Evolutionary conservation across 1,140 invertebrate genomes (phyloP).

Genomic region (Drosophila kohkoa): DNA sequence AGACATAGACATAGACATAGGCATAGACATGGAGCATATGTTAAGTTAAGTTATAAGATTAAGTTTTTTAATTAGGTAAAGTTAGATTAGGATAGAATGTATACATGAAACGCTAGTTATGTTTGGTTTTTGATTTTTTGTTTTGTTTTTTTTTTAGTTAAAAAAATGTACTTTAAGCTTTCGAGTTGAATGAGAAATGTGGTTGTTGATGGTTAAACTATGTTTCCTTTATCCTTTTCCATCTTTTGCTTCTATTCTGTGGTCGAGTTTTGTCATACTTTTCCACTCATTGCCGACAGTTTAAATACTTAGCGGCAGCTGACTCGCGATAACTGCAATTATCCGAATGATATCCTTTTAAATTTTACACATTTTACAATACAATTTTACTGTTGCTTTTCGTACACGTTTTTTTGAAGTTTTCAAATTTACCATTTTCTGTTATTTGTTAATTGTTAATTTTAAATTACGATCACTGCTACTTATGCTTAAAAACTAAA

Average conservation of each 20-base stretch:
- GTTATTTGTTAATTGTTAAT: constrained; percentile 68
- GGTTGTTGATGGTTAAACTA: constrained; percentile 29
- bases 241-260: constrained; percentile 20
- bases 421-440: constrained; percentile 61
- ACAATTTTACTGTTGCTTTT: constrained; percentile 78
- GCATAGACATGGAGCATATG: constrained; percentile 75
- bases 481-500: constrained; percentile 76
- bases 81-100: constrained; percentile 64
- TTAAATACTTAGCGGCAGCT: constrained; percentile 23
- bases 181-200: constrained; percentile 53
- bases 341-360: constrained; percentile 50
- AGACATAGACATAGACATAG: constrained; percentile 61
- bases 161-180: constrained; percentile 65
- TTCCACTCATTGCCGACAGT: constrained; percentile 7
- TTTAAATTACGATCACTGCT: constrained; percentile 83
- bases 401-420: constrained; percentile 74
- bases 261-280: constrained; percentile 20
- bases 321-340: constrained; percentile 60
- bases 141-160: too few relatives aligned
- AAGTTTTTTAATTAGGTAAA: constrained; percentile 52
- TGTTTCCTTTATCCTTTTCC: constrained; percentile 29
- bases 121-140: constrained; percentile 53
- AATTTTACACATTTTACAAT: constrained; percentile 71
- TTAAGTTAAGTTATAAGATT: constrained; percentile 52
- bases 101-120: constrained; percentile 74